Conservation (phyloP, 2,113 vertebrate species). For the Sylvilagus bachmani region DNA sequence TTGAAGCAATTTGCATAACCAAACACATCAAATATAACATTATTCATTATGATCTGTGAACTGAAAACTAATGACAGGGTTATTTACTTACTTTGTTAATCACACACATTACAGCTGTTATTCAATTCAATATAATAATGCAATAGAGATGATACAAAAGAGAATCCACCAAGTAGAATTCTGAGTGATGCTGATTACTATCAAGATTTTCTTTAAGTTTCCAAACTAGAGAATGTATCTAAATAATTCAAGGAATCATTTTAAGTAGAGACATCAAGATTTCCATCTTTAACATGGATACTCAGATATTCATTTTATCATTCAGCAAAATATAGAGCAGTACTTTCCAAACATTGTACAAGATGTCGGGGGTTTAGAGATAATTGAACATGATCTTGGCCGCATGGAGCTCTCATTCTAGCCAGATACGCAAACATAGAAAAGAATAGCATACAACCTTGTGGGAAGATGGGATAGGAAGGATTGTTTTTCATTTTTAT, state of each 20-base stretch:
- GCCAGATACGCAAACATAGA: neutral
- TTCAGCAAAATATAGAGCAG: neutral
- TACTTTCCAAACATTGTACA: neutral
- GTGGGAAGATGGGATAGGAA: neutral
- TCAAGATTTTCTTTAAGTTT: neutral
- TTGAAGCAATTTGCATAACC: slow-evolving; percentile 39
- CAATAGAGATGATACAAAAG: slow-evolving; percentile 55
- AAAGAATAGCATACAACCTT: neutral
- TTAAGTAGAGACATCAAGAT: slow-evolving; percentile 23
- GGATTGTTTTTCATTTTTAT: neutral
- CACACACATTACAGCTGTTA: slow-evolving; percentile 35
- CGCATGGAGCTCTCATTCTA: neutral
- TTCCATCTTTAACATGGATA: neutral
- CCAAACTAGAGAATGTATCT: neutral
- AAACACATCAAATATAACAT: slow-evolving; percentile 46
- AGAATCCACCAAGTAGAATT: slow-evolving; percentile 5
- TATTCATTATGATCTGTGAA: slow-evolving; percentile 61
- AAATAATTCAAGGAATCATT: slow-evolving; percentile 31
- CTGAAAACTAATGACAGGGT: slow-evolving; percentile 40
- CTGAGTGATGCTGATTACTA: slow-evolving; percentile 40
- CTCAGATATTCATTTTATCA: neutral
- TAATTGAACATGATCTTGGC: neutral
- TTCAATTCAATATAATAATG: slow-evolving; percentile 46
- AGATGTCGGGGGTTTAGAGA: neutral
- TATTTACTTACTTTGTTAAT: slow-evolving; percentile 69